Percentiles rank a stretch among this genome's conserved stretches.
These are phyloP conservation scores for Ostrea denselamellosa DNA, from an alignment of 1,140 invertebrate species.

Conservation along the genomic window DNA sequence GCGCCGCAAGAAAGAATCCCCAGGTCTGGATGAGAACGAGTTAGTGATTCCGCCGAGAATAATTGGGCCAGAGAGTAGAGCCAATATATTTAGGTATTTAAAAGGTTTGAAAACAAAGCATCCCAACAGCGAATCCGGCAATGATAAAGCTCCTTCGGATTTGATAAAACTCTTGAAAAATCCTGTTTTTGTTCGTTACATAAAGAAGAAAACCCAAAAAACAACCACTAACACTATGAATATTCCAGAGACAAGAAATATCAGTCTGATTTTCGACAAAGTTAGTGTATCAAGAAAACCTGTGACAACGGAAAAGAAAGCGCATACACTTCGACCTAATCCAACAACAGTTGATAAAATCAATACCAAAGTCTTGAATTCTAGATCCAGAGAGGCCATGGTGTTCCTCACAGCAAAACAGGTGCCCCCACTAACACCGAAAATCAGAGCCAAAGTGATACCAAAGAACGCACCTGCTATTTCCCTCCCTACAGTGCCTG, in stretches of 20 bases:
- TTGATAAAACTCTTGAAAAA: constrained; percentile 27
- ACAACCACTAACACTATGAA: not conserved
- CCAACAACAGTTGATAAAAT: not conserved
- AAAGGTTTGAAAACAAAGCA: not conserved
- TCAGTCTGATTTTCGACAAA: constrained; percentile 5
- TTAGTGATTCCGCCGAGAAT: constrained; percentile 9
- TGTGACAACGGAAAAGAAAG: not conserved
- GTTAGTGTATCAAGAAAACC: not conserved
- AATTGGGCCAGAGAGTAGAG: not conserved
- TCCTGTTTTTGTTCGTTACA: constrained; percentile 27
- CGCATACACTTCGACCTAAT: not conserved
- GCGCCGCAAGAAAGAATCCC: not conserved
- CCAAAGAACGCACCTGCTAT: not conserved
- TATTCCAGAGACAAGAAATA: not conserved
- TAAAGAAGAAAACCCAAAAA: not conserved
- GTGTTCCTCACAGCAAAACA: not conserved
- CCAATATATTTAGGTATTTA: not conserved
- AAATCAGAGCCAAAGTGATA: not conserved
- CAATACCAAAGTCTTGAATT: constrained; percentile 18
- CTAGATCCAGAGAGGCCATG: not conserved
- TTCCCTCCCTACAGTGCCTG: not conserved
- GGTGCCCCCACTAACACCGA: not conserved
- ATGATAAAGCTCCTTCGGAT: not conserved
- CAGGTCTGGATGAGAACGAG: not conserved
- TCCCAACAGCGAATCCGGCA: not conserved